Conservation (phyloP, 2,113 vertebrate species). For the Siniperca chuatsi region DNA sequence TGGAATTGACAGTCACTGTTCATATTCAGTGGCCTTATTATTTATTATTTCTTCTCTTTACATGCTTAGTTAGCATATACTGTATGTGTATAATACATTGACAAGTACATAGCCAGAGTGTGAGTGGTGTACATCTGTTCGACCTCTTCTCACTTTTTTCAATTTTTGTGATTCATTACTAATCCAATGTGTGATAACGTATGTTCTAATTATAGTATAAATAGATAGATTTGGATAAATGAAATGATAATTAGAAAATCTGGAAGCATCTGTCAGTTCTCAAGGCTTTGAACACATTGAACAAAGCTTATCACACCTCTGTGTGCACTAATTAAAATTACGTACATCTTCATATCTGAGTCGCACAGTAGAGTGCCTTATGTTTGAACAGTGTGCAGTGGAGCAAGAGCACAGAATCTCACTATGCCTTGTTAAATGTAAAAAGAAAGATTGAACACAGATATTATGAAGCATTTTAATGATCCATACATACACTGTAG, state of each 20-base stretch:
- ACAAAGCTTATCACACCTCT: constrained; percentile 4
- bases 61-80: background rate
- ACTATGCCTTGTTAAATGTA: constrained; percentile 20
- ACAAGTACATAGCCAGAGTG: background rate
- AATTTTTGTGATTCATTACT: background rate
- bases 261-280: constrained; percentile 5
- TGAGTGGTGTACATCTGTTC: constrained; percentile 5
- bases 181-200: background rate
- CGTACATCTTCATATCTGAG: constrained; percentile 22
- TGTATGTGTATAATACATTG: background rate
- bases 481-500: constrained; percentile 6
- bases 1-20: background rate
- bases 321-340: constrained; percentile 40
- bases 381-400: constrained; percentile 28
- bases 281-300: constrained; percentile 9
- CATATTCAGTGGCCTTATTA: constrained; percentile 15
- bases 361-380: background rate
- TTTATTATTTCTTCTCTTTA: constrained; percentile 23
- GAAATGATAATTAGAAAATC: constrained; percentile 28
- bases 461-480: constrained; percentile 25
- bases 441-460: constrained; percentile 28
- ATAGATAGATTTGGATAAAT: background rate
- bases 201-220: constrained; percentile 15
- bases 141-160: background rate
- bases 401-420: background rate